Evolutionary conservation across 2,888 invertebrate species (phyloP).

Genomic region (Aricia artaxerxes): DNA sequence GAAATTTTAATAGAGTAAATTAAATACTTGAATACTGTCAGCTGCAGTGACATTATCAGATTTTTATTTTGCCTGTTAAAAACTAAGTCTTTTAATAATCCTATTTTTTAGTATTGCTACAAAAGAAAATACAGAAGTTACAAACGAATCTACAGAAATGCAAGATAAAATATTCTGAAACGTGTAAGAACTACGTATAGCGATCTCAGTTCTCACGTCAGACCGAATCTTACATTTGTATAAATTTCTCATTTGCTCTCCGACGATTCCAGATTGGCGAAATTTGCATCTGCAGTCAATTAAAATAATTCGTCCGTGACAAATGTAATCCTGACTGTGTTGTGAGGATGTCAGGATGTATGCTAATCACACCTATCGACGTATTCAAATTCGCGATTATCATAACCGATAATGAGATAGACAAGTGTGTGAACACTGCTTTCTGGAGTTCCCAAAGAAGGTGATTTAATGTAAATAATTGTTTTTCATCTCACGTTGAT

Average conservation of each 20-base stretch:
- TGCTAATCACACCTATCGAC: slow-evolving; percentile 41
- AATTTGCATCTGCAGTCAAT: slow-evolving; percentile 53
- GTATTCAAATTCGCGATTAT: slow-evolving; percentile 44
- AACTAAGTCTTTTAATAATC: no score
- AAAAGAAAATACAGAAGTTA: neutral
- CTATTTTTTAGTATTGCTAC: neutral
- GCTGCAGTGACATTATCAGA: no score
- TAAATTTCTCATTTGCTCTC: slow-evolving; percentile 71
- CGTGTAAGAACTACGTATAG: slow-evolving; percentile 20
- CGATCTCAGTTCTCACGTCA: slow-evolving; percentile 8
- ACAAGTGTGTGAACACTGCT: slow-evolving; percentile 45
- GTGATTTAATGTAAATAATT: slow-evolving; percentile 28
- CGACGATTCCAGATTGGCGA: slow-evolving; percentile 65
- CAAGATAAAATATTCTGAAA: slow-evolving; percentile 24
- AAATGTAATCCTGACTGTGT: slow-evolving; percentile 69
- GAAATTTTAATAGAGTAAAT: no score
- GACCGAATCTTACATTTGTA: slow-evolving; percentile 59
- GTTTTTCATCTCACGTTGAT: neutral
- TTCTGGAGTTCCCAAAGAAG: slow-evolving; percentile 43
- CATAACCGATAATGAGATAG: slow-evolving; percentile 38
- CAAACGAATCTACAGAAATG: neutral
- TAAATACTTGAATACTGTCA: no score
- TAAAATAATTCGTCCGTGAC: slow-evolving; percentile 72
- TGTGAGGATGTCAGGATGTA: slow-evolving; percentile 41
- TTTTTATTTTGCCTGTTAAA: no score